Percentiles rank a stretch among this genome's conserved stretches.
phyloP scores from a whole-genome alignment of 1,140 invertebrate species.

The Microplitis demolitor region DNA sequence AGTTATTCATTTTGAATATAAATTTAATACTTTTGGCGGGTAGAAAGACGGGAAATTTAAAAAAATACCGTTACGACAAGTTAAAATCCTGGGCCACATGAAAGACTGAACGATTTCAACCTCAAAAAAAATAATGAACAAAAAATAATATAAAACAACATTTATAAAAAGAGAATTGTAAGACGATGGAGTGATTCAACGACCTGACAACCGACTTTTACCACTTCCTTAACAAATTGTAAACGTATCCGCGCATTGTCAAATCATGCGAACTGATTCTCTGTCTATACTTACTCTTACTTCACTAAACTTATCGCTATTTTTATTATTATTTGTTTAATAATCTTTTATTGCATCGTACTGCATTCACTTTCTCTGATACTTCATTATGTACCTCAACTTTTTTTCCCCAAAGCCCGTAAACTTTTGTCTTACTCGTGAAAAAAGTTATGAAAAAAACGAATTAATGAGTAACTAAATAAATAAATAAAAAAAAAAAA shows the following conservation, averaged over 20 bases:
- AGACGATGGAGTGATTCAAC: constrained; percentile 8
- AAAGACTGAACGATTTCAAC: not conserved
- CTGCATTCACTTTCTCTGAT: constrained; percentile 9
- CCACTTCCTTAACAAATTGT: constrained; percentile 14
- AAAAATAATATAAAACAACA: not conserved
- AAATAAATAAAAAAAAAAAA: not conserved
- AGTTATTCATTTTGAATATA: too few relatives aligned
- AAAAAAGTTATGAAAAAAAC: constrained; percentile 7
- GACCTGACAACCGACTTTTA: constrained; percentile 20
- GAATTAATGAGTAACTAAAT: not conserved
- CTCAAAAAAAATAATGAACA: not conserved
- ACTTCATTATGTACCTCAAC: not conserved
- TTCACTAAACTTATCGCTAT: not conserved
- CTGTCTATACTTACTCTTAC: not conserved
- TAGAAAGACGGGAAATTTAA: not conserved
- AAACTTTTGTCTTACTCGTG: constrained; percentile 16
- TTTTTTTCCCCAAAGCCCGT: not conserved
- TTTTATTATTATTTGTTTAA: not conserved
- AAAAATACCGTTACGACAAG: not conserved
- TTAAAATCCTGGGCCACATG: not conserved
- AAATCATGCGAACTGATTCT: not conserved
- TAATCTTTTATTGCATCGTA: not conserved
- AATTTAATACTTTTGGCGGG: too few relatives aligned
- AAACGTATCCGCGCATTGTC: not conserved
- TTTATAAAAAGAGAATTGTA: constrained; percentile 7